A percentile compares a stretch with the other conserved stretches of the same genome.
Conservation (phyloP, 2,113 vertebrate genomes). For the Dasyprocta punctata region DNA sequence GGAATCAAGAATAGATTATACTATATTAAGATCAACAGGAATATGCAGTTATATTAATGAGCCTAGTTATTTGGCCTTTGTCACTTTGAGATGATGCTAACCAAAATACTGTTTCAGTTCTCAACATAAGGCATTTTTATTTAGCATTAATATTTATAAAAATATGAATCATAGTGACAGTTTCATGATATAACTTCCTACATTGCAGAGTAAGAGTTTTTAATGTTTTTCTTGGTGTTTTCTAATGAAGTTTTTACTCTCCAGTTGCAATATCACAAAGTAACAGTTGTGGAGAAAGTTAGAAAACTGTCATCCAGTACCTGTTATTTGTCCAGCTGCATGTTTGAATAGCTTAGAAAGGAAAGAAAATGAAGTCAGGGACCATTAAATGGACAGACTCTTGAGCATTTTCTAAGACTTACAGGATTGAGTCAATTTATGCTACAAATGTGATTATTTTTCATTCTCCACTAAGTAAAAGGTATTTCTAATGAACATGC, state of each 20-base stretch:
- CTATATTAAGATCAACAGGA: conserved; percentile 66
- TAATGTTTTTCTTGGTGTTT: not conserved
- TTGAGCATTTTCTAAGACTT: not conserved
- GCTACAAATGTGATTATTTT: not conserved
- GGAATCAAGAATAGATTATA: conserved; percentile 48
- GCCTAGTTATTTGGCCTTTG: conserved; percentile 59
- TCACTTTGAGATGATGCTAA: conserved; percentile 11
- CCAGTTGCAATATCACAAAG: not conserved
- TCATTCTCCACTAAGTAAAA: not conserved
- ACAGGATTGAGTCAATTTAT: not conserved
- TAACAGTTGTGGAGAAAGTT: not conserved
- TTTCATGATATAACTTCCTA: not conserved
- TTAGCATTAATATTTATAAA: not conserved
- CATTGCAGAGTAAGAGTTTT: not conserved
- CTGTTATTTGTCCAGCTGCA: not conserved
- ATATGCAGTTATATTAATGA: conserved; percentile 45
- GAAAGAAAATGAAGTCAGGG: not conserved
- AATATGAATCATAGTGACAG: not conserved
- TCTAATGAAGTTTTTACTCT: not conserved
- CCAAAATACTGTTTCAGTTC: conserved; percentile 6
- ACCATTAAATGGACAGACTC: not conserved
- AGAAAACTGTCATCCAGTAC: not conserved
- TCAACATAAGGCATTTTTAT: not conserved
- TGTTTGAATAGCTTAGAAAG: not conserved
- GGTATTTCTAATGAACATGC: not conserved